Conservation (phyloP, 2,888 invertebrate species). For the Cotesia congregata region DNA sequence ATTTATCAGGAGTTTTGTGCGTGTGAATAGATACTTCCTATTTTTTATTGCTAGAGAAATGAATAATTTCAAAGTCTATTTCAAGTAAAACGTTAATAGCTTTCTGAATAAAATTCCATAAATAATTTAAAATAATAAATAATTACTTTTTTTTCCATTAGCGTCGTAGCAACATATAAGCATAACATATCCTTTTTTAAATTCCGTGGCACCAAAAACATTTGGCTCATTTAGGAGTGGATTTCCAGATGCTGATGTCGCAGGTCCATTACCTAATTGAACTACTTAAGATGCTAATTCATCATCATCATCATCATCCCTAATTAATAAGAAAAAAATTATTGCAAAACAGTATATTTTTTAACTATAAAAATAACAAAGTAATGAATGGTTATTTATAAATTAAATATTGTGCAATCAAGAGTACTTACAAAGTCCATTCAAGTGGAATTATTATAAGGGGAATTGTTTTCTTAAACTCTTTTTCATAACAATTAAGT, state of each 20-base stretch:
- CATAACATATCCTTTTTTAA: conserved; percentile 99
- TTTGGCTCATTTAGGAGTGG: conserved; percentile 91
- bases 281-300: conserved; percentile 72
- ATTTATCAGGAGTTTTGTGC: no score
- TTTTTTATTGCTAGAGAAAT: background rate
- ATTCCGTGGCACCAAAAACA: conserved; percentile 89
- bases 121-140: conserved; percentile 18
- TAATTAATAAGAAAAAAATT: conserved; percentile 56
- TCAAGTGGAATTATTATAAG: conserved; percentile 78
- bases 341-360: background rate
- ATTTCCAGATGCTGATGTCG: conserved; percentile 73
- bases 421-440: conserved; percentile 84
- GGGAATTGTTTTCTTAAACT: no score
- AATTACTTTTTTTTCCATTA: conserved; percentile 93
- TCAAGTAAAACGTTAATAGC: no score
- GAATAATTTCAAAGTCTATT: background rate
- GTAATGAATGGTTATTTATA: conserved; percentile 9
- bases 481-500: no score
- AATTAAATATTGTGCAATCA: conserved; percentile 1
- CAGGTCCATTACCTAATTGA: conserved; percentile 72
- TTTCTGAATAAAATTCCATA: background rate
- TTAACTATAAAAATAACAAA: background rate
- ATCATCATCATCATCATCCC: conserved; percentile 76
- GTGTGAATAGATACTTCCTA: no score
- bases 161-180: conserved; percentile 96